phyloP scores from a whole-genome alignment of 1,140 invertebrate species.

The Gyrodactylus salaris region DNA sequence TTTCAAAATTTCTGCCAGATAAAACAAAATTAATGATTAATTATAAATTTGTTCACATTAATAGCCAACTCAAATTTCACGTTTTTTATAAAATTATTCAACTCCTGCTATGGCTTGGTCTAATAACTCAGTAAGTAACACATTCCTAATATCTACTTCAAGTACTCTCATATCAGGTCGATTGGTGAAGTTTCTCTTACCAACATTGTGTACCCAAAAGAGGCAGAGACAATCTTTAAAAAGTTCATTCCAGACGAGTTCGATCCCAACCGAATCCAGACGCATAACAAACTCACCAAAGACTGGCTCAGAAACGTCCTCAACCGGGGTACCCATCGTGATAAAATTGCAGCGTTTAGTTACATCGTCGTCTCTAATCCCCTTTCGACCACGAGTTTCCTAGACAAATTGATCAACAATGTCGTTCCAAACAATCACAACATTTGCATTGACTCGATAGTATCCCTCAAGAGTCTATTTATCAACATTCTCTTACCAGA shows the following conservation, averaged over 20 bases:
- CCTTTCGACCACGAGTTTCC: neutral
- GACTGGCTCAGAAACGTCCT: neutral
- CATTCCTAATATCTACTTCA: neutral
- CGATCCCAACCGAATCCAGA: neutral
- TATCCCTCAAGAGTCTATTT: neutral
- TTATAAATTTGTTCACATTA: neutral
- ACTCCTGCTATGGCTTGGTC: neutral
- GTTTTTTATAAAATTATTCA: neutral
- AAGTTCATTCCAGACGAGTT: neutral
- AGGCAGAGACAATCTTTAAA: neutral
- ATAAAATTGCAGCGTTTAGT: neutral
- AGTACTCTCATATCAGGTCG: neutral
- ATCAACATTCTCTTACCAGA: neutral
- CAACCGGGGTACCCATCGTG: neutral
- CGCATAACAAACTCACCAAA: neutral
- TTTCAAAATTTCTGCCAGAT: neutral
- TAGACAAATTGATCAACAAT: neutral
- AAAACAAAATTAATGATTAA: neutral
- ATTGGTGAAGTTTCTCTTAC: neutral
- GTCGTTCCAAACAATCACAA: neutral
- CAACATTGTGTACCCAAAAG: neutral
- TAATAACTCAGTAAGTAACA: neutral
- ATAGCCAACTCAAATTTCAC: neutral
- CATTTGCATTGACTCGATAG: neutral
- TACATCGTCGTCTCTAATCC: neutral